A percentile compares a stretch with the other conserved stretches of the same genome.
These are phyloP conservation scores for Nyctalus aviator DNA, from an alignment of 2,797 vertebrate species.

Conservation along the genomic window DNA sequence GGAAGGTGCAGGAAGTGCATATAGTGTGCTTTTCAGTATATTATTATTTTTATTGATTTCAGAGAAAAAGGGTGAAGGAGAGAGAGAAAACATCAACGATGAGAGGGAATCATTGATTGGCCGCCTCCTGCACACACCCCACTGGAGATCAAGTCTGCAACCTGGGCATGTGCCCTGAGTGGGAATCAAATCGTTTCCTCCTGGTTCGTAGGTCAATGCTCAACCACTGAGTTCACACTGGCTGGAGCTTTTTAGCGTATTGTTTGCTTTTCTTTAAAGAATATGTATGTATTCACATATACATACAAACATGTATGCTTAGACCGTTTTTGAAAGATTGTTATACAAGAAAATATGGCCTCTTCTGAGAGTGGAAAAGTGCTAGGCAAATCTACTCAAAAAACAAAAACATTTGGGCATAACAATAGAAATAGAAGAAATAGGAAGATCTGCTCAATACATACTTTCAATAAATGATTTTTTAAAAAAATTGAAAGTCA, in stretches of 20 bases:
- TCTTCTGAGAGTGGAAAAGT: background rate
- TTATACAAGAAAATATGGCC: conserved; percentile 1
- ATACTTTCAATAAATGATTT: conserved; percentile 3
- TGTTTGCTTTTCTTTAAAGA: background rate
- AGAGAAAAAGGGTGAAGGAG: no score
- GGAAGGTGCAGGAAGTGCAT: background rate
- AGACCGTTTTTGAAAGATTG: background rate
- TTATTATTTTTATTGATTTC: background rate
- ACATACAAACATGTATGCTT: background rate
- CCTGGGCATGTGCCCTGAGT: no score
- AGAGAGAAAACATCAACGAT: no score
- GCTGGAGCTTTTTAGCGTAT: background rate
- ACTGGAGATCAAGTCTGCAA: no score
- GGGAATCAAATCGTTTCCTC: no score
- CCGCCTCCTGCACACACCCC: no score
- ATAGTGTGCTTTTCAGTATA: conserved; percentile 6
- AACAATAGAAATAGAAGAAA: conserved; percentile 5
- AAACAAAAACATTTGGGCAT: background rate
- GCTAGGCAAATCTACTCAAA: conserved; percentile 1
- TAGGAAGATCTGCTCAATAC: background rate
- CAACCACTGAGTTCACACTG: no score
- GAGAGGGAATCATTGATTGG: no score
- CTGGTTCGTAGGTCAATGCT: no score
- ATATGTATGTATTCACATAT: background rate
- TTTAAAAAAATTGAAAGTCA: background rate